A percentile compares a stretch with the other conserved stretches of the same genome.
Evolutionary conservation across 2,113 vertebrate species (phyloP).

Genomic region (Ranitomeya variabilis): DNA sequence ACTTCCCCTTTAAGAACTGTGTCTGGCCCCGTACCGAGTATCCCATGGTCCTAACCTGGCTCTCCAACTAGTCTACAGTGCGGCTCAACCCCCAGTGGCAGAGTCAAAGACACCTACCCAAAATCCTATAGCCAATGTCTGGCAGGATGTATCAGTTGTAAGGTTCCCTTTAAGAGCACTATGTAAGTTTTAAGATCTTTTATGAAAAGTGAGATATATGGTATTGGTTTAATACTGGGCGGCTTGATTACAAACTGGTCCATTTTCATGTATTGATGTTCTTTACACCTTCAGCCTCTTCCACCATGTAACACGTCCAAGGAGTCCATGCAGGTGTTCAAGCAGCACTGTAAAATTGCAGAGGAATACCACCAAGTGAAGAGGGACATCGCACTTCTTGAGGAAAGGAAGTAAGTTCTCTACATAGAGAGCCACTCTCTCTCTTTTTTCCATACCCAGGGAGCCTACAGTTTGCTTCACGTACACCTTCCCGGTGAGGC

Average conservation of each 20-base stretch:
- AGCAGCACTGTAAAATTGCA: conserved; percentile 94
- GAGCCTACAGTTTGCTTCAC: too few species aligned
- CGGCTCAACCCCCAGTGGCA: too few species aligned
- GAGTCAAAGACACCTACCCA: too few species aligned
- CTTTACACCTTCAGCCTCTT: conserved; percentile 78
- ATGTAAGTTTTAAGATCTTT: background rate
- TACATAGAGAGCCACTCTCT: too few species aligned
- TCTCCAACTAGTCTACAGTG: too few species aligned
- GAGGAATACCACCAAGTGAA: conserved; percentile 94
- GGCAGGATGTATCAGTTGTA: too few species aligned
- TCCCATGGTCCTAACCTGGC: too few species aligned
- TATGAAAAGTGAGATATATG: background rate
- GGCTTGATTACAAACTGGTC: background rate
- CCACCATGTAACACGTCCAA: conserved; percentile 85
- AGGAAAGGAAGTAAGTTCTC: conserved; percentile 89
- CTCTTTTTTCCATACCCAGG: too few species aligned
- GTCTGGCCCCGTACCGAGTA: too few species aligned
- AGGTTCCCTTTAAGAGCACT: background rate
- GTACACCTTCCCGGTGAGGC: too few species aligned
- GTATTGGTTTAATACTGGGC: background rate
- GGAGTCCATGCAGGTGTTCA: conserved; percentile 94
- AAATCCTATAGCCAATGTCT: too few species aligned
- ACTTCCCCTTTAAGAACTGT: too few species aligned
- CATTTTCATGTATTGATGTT: background rate
- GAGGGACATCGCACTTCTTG: conserved; percentile 89